Evolutionary conservation across 2,113 vertebrate genomes (phyloP).

Genomic region (Thunnus thynnus): DNA sequence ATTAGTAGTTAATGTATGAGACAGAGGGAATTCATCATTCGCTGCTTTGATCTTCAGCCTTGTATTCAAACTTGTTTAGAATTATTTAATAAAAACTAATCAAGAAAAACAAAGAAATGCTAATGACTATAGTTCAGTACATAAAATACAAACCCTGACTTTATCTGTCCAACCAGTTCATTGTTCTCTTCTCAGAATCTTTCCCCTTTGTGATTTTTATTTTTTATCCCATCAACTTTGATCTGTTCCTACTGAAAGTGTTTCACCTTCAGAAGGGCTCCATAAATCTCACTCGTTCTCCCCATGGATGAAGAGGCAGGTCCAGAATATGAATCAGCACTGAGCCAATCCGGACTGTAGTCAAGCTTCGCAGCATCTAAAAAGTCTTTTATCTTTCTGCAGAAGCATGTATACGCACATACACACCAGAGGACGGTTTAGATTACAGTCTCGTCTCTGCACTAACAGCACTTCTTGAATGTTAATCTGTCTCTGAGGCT

Average conservation of each 20-base stretch:
- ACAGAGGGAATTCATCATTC: constrained; percentile 16
- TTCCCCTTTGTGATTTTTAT: constrained; percentile 24
- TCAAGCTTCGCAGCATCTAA: constrained; percentile 42
- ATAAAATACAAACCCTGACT: constrained; percentile 13
- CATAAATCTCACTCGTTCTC: constrained; percentile 72
- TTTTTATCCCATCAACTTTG: constrained; percentile 65
- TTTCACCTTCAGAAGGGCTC: constrained; percentile 72
- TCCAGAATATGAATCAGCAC: constrained; percentile 74
- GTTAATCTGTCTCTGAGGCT: constrained; percentile 44
- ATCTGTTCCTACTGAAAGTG: constrained; percentile 59
- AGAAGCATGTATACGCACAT: constrained; percentile 21
- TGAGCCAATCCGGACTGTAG: constrained; percentile 47
- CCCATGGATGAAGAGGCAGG: constrained; percentile 56
- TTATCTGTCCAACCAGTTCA: constrained; percentile 13
- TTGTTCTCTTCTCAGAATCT: constrained; percentile 31
- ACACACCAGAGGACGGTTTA: constrained; percentile 40
- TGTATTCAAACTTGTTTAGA: not conserved
- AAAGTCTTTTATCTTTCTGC: constrained; percentile 64
- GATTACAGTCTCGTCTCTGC: constrained; percentile 40
- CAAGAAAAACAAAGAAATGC: constrained; percentile 13
- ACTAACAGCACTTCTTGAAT: constrained; percentile 43
- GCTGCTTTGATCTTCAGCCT: constrained; percentile 22
- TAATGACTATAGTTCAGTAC: not conserved
- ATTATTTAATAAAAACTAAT: not conserved
- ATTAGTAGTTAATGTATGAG: not conserved